These are phyloP conservation scores for Pelmatolapia mariae DNA, from an alignment of 2,113 vertebrate species.

Conservation along the genomic window DNA sequence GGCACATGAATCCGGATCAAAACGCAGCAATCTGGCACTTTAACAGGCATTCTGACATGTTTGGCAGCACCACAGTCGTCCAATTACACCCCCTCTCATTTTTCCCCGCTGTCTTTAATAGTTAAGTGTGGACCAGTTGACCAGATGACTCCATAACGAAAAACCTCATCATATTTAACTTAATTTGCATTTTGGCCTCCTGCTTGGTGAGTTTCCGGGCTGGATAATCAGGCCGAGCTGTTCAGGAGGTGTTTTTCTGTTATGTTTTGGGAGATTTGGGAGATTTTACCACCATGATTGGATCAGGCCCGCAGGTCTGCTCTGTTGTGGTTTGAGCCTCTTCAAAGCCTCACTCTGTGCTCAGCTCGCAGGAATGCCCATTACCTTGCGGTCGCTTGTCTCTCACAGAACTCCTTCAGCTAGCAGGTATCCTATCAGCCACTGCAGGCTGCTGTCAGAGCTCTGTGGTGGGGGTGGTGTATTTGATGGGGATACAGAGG, in stretches of 20 bases:
- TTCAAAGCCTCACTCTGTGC: conserved; percentile 15
- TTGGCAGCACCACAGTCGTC: neutral
- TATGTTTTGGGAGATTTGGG: neutral
- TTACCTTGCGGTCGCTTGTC: conserved; percentile 29
- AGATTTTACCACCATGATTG: conserved; percentile 8
- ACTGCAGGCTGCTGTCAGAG: neutral
- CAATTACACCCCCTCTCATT: neutral
- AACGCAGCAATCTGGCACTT: conserved; percentile 24
- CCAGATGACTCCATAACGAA: neutral
- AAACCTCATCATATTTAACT: neutral
- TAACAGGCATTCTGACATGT: conserved; percentile 26
- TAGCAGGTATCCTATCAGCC: neutral
- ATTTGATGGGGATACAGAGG: neutral
- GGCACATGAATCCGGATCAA: conserved; percentile 28
- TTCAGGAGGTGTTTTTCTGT: conserved; percentile 11
- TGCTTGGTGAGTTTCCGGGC: neutral
- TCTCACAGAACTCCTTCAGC: neutral
- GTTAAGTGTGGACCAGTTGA: neutral
- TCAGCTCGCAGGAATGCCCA: conserved; percentile 45
- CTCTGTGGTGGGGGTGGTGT: neutral
- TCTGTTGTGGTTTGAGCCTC: conserved; percentile 44
- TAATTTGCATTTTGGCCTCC: neutral
- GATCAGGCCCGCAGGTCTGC: neutral
- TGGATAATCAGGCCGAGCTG: neutral
- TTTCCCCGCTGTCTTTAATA: neutral